These are phyloP conservation scores for Oopsacas minuta DNA, from an alignment of 37 sponge, comb jelly and placozoan genomes.

Conservation along the genomic window DNA sequence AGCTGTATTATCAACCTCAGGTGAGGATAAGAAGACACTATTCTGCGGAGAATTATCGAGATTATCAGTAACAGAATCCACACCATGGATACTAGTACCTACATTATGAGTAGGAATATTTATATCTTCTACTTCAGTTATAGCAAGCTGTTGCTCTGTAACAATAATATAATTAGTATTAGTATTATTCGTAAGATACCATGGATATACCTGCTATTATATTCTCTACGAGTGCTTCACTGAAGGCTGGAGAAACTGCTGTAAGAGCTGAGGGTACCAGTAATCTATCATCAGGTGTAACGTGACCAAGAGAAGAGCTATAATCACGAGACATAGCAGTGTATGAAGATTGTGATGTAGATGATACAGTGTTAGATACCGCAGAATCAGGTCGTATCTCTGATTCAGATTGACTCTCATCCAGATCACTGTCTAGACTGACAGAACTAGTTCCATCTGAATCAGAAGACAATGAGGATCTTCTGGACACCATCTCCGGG, in stretches of 20 bases:
- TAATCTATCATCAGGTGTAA: not conserved
- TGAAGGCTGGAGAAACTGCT: not conserved
- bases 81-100: no score
- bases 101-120: no score
- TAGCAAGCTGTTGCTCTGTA: no score
- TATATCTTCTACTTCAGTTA: no score
- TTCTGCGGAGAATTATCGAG: no score
- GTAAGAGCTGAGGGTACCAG: not conserved
- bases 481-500: not conserved
- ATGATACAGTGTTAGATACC: not conserved
- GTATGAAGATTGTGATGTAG: not conserved
- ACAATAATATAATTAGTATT: no score
- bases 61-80: no score
- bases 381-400: not conserved
- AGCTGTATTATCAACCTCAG: no score
- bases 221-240: no score
- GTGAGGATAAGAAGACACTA: no score
- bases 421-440: not conserved
- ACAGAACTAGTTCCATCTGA: not conserved
- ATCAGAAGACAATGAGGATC: not conserved
- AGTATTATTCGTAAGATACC: no score
- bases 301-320: conserved; percentile 1
- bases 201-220: no score
- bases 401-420: not conserved
- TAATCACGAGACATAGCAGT: not conserved